Base-by-base conservation (phyloP, 2,888 invertebrate species). In the Ashinkailepas kermadecensis region DNA sequence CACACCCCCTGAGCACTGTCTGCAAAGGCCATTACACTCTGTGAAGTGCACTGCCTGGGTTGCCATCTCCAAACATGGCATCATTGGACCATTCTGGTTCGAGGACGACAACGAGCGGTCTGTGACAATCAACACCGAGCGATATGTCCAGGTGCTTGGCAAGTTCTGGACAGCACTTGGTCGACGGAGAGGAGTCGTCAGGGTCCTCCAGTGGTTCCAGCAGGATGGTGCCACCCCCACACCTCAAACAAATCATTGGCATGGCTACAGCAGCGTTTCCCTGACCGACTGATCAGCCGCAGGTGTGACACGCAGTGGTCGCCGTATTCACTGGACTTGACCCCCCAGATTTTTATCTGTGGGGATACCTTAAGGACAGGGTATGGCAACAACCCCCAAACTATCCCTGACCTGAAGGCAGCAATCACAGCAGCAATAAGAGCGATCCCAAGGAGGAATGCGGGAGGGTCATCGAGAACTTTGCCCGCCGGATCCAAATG, bases 21-120 rank as follows among this genome's bases (percentile, higher is more conserved):
- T 80, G 25, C 80, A 78, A n/a, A 62, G 58, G 56, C 81, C 81
- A 21, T 70, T 83, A 25, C 83, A 81, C 56, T 62, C 81, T n/a
- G 57, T 82, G 23, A 82, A 79, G 81, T 74, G 81, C 65, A 78
- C 80, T 25, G 83, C 82, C 64, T 83, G 83, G 82, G 82, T 81
- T 54, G 81, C n/a, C n/a, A n/a, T n/a, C n/a, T n/a, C n/a, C n/a
- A n/a, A n/a, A n/a, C n/a, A n/a, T n/a, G n/a, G n/a, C 82, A n/a
- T n/a, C n/a, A n/a, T n/a, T 56, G 83, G 82, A 15, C 83, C 81
- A 7, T 56, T 59, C 62, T 80, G 82, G 23, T 81, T 82, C n/a
- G 70, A 82, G 3, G 81, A 81, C 23, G 21, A 65, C 18, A 65
- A 65, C 65, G 21, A 65, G 23, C 11, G 21, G 9, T 65, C 65